Base-by-base conservation (phyloP, 2,797 vertebrate genomes). In the Pseudochromis fuscus region DNA sequence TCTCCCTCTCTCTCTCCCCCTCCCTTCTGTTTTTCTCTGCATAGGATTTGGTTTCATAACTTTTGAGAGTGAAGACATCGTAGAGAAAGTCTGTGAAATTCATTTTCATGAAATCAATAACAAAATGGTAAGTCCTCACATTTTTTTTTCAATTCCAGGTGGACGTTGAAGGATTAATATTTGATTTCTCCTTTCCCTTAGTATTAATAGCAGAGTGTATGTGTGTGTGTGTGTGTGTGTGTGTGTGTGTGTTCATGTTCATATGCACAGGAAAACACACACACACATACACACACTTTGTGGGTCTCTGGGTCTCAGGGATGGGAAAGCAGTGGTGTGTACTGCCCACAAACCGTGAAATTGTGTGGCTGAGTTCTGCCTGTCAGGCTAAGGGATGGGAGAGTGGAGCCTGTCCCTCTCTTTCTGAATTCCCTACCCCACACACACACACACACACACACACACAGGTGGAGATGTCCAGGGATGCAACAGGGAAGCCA, bases 71-170 rank as follows among this genome's bases (percentile, higher is more conserved):
- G 98, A 99, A 95, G 98, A 99, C 68, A 96, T 99, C 88, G 98
- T 99, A 92, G 98, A 99, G 94, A 99, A 99, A 97, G 98, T 99
- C 94, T 99, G 98, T 93, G 98, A 99, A 95, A 99, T 99, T 92
- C 98, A 99, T 95, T 99, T 99, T 94, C 98, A 99, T 89, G 98
- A 99, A 96, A 99, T 99, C 96, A 99, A 99, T 95, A 99, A 98
- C 95, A 99, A 99, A 96, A 99, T 99, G 98, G 98, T 99, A 95
- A 96, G 98, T 96, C 71, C 68, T 81, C 80, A 82, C 82, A 68
- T 90, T 87, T 81, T 66, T 87, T 89, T 86, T 87, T 82, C 82
- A 88, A 90, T 85, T 92, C 81, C 81, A 89, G 86, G 75, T 85
- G 86, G 82, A 76, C 42, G 81, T 88, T 90, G 86, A 90, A 70